Conservation (phyloP, 1,140 invertebrate genomes). For the Gerris buenoi region DNA sequence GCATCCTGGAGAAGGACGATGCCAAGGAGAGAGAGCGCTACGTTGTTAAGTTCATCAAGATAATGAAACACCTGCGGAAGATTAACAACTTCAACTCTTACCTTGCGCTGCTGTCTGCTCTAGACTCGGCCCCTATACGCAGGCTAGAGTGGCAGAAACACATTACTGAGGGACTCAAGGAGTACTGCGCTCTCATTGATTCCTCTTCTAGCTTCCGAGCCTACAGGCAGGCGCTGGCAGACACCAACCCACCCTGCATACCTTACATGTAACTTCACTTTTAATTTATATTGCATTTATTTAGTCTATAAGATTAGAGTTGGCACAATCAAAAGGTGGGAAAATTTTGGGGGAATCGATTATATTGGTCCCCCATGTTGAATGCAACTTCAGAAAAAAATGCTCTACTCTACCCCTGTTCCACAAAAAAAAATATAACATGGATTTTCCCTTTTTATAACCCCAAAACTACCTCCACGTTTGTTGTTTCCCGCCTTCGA, state of each 20-base stretch:
- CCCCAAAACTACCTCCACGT: too few species aligned
- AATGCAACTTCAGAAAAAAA: too few species aligned
- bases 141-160: conserved; percentile 88
- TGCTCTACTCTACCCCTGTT: too few species aligned
- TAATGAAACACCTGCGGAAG: conserved; percentile 93
- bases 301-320: too few species aligned
- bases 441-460: too few species aligned
- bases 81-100: conserved; percentile 99
- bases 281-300: too few species aligned
- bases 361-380: too few species aligned
- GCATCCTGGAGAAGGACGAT: conserved; percentile 63
- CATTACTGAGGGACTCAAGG: conserved; percentile 80
- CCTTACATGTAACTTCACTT: conserved; percentile 78
- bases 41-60: conserved; percentile 93
- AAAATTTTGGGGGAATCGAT: too few species aligned
- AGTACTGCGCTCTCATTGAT: conserved; percentile 90
- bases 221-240: conserved; percentile 81
- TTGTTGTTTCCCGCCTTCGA: too few species aligned
- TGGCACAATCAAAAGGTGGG: too few species aligned
- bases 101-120: conserved; percentile 83
- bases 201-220: conserved; percentile 88
- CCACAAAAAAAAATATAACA: too few species aligned
- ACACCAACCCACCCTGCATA: conserved; percentile 92
- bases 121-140: conserved; percentile 90
- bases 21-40: conserved; percentile 90